These are phyloP conservation scores for Dasyprocta punctata DNA, from an alignment of 2,113 vertebrate genomes.

Conservation along the genomic window DNA sequence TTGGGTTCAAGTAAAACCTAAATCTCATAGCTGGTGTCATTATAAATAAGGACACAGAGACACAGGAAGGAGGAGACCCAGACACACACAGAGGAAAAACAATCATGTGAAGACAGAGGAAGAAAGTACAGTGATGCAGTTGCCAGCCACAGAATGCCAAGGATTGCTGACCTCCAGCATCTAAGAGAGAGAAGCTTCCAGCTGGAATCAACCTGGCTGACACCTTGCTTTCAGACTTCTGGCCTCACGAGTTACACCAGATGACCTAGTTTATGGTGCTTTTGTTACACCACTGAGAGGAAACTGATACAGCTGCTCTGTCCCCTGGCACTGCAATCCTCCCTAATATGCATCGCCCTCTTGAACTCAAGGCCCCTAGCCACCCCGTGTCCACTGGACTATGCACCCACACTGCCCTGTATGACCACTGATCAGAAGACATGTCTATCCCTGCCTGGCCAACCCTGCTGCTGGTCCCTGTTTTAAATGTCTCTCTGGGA, in stretches of 20 bases:
- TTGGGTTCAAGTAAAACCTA: not conserved
- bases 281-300: no score
- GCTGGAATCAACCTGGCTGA: not conserved
- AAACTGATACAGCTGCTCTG: not conserved
- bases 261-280: no score
- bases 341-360: not conserved
- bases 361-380: fast-evolving
- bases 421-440: no score
- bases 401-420: fast-evolving
- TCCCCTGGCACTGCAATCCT: not conserved
- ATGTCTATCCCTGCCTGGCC: not conserved
- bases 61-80: not conserved
- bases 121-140: fast-evolving
- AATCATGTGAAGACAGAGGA: not conserved
- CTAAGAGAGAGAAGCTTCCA: not conserved
- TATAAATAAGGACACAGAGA: not conserved
- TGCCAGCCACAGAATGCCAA: not conserved
- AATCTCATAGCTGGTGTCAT: not conserved
- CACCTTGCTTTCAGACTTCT: not conserved
- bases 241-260: not conserved
- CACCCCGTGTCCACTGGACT: not conserved
- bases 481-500: not conserved
- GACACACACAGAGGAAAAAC: not conserved
- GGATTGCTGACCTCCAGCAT: no score
- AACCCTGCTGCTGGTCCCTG: not conserved